phyloP scores from a whole-genome alignment of 2,888 invertebrate genomes.

The Selenia dentaria region DNA sequence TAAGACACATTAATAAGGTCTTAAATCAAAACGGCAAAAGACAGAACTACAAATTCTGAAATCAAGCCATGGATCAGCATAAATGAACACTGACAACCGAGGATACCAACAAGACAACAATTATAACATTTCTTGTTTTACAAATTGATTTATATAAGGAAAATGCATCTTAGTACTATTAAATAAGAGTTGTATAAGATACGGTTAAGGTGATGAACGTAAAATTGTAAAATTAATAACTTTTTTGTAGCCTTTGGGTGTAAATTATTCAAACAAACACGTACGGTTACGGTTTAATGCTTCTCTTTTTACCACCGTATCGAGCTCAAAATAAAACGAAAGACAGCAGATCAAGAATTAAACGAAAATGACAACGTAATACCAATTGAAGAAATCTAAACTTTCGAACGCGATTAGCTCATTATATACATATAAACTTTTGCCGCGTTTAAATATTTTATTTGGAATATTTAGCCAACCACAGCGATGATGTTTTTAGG shows the following conservation, averaged over 20 bases:
- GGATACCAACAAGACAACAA: constrained; percentile 54
- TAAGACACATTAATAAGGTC: constrained; percentile 65
- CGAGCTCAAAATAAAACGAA: constrained; percentile 67
- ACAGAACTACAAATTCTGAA: constrained; percentile 26
- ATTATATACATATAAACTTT: too few relatives aligned
- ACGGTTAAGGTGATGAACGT: constrained; percentile 12
- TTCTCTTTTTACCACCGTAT: constrained; percentile 68
- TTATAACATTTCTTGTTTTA: constrained; percentile 27
- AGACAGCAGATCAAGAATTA: constrained; percentile 65
- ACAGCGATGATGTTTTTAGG: too few relatives aligned
- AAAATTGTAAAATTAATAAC: constrained; percentile 46
- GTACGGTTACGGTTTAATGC: constrained; percentile 64
- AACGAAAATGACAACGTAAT: too few relatives aligned
- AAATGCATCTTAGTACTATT: constrained; percentile 32
- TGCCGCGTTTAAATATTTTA: too few relatives aligned
- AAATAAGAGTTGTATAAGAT: constrained; percentile 34
- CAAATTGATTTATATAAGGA: constrained; percentile 10
- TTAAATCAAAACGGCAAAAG: constrained; percentile 55
- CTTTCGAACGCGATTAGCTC: too few relatives aligned
- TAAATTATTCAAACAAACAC: constrained; percentile 79
- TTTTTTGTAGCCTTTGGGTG: constrained; percentile 71
- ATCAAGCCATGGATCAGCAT: constrained; percentile 52
- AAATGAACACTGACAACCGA: constrained; percentile 61
- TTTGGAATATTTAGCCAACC: too few relatives aligned
- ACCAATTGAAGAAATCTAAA: too few relatives aligned